These are phyloP conservation scores for Agrotis puta DNA, from an alignment of 2,888 invertebrate genomes.

Conservation along the genomic window DNA sequence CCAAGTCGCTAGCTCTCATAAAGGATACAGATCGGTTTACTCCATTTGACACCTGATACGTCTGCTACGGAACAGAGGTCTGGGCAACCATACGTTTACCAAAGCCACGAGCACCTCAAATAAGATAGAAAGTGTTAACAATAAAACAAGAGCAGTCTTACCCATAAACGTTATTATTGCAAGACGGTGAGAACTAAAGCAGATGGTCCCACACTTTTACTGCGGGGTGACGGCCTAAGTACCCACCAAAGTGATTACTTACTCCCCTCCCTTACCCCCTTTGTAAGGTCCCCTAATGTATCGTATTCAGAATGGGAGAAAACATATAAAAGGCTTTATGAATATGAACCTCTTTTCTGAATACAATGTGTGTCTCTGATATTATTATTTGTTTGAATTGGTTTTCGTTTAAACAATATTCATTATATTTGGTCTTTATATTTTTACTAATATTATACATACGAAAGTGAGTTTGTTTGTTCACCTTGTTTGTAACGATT, in stretches of 20 bases:
- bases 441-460: too few species aligned
- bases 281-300: conserved; percentile 33
- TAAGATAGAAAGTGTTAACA: conserved; percentile 1
- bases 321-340: conserved; percentile 35
- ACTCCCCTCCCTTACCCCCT: conserved; percentile 26
- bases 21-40: too few species aligned
- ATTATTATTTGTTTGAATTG: conserved; percentile 39
- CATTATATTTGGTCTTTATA: background rate
- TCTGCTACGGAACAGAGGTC: too few species aligned
- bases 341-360: conserved; percentile 27
- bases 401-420: conserved; percentile 3
- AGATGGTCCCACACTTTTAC: conserved; percentile 31
- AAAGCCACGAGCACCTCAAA: too few species aligned
- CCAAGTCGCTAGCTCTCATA: too few species aligned
- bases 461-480: too few species aligned
- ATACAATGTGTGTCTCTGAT: conserved; percentile 25
- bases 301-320: conserved; percentile 44
- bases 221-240: conserved; percentile 14
- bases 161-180: conserved; percentile 20
- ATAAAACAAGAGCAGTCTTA: conserved; percentile 4
- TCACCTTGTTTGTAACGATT: too few species aligned
- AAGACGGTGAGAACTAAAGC: conserved; percentile 34
- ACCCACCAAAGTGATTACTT: conserved; percentile 42
- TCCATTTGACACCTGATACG: too few species aligned
- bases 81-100: too few species aligned